These are phyloP conservation scores for Brachyhypopomus occidentalis DNA, from an alignment of 2,113 vertebrate species.

Conservation along the genomic window DNA sequence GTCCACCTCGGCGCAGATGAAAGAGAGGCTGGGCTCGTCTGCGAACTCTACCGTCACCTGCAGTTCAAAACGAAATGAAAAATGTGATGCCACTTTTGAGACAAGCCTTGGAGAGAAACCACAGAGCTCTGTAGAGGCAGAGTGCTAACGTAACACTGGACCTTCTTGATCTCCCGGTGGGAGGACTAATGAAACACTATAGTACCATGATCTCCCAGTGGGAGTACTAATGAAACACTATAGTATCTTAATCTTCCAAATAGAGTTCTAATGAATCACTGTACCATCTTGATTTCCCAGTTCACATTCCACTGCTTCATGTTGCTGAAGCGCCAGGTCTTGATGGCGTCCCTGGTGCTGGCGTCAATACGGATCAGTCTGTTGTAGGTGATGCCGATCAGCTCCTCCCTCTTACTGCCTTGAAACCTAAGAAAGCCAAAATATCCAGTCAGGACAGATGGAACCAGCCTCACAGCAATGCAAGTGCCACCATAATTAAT, in stretches of 20 bases:
- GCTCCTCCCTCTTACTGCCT: constrained; percentile 93
- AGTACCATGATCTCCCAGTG: too few relatives aligned
- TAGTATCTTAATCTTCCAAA: too few relatives aligned
- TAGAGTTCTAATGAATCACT: background rate
- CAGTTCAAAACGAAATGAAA: background rate
- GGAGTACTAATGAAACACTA: too few relatives aligned
- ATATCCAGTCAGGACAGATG: background rate
- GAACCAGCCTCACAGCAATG: background rate
- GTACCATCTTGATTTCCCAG: constrained; percentile 99
- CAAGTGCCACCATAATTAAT: too few relatives aligned
- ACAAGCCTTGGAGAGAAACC: background rate
- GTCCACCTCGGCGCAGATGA: constrained; percentile 95
- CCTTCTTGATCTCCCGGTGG: constrained; percentile 99
- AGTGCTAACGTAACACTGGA: constrained; percentile 55
- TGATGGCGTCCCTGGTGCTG: constrained; percentile 90
- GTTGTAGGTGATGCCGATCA: constrained; percentile 98
- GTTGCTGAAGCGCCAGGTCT: constrained; percentile 98
- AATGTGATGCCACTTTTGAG: background rate
- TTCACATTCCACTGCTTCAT: constrained; percentile 99
- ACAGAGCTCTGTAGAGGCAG: background rate
- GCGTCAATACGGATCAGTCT: constrained; percentile 95
- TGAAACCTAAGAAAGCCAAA: constrained; percentile 81
- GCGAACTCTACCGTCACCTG: constrained; percentile 98
- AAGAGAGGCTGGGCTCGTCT: constrained; percentile 90
- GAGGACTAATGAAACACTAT: too few relatives aligned